These are phyloP conservation scores for Pavo muticus DNA, from an alignment of 2,113 vertebrate genomes.

Conservation along the genomic window DNA sequence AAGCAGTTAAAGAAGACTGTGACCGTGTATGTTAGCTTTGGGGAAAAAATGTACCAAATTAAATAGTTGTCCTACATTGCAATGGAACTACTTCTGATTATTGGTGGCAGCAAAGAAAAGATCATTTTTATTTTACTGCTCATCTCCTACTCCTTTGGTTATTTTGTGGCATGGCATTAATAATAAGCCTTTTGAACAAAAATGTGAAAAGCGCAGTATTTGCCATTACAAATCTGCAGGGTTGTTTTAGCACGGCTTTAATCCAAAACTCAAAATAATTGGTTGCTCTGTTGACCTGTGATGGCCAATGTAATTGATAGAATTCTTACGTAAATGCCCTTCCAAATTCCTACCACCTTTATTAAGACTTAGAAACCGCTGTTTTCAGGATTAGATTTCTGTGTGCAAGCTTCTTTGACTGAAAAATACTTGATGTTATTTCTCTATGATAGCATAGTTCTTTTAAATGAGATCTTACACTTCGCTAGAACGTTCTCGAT, in stretches of 20 bases:
- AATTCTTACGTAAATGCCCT: conserved; percentile 17
- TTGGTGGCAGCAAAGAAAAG: conserved; percentile 37
- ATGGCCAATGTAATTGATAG: conserved; percentile 34
- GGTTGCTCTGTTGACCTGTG: conserved; percentile 33
- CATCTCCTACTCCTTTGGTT: conserved; percentile 24
- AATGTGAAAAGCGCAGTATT: conserved; percentile 49
- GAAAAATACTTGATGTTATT: conserved; percentile 48
- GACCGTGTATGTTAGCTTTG: neutral
- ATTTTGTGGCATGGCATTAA: conserved; percentile 23
- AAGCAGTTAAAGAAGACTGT: neutral
- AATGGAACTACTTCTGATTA: conserved; percentile 32
- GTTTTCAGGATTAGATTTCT: conserved; percentile 50
- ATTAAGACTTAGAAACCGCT: neutral
- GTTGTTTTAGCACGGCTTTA: conserved; percentile 29
- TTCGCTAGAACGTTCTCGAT: neutral
- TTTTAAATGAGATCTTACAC: conserved; percentile 26
- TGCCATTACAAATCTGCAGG: conserved; percentile 36
- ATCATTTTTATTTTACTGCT: conserved; percentile 62
- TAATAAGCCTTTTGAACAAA: conserved; percentile 18
- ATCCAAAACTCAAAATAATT: conserved; percentile 65
- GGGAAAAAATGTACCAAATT: neutral
- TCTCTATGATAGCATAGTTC: conserved; percentile 12
- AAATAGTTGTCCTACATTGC: neutral
- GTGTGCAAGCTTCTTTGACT: conserved; percentile 17
- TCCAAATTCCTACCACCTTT: neutral